Evolutionary conservation across 2,888 invertebrate species (phyloP).

Genomic region (Chorisops tibialis): DNA sequence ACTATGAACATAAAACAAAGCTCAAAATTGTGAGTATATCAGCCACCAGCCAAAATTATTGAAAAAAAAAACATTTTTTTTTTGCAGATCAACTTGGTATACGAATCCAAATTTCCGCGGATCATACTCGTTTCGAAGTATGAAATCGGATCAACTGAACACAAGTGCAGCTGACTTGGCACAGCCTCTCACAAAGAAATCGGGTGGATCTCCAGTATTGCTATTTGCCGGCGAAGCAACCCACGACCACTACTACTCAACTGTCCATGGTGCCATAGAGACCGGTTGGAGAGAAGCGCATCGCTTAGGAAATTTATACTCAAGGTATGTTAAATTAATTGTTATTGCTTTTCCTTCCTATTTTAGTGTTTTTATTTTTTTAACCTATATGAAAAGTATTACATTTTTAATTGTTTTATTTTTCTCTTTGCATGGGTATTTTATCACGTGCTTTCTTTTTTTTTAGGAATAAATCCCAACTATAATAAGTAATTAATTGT

Average conservation of each 20-base stretch:
- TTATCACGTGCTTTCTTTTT: constrained; percentile 17
- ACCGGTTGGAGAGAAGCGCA: constrained; percentile 72
- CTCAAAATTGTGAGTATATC: no score
- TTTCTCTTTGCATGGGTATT: constrained; percentile 9
- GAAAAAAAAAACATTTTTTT: neutral
- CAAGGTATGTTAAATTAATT: constrained; percentile 24
- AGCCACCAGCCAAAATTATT: no score
- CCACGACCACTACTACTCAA: constrained; percentile 61
- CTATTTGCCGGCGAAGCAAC: constrained; percentile 70
- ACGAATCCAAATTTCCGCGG: constrained; percentile 61
- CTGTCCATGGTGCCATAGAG: constrained; percentile 72
- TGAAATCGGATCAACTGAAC: constrained; percentile 56
- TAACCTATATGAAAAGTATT: neutral
- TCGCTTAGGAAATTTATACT: constrained; percentile 53
- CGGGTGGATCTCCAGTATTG: constrained; percentile 55
- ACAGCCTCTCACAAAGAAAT: constrained; percentile 51
- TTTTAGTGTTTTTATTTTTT: neutral
- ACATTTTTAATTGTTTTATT: neutral
- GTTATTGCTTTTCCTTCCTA: neutral
- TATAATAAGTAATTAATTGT: constrained; percentile 1
- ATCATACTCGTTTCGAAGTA: constrained; percentile 63
- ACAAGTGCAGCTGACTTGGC: constrained; percentile 57
- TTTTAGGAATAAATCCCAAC: constrained; percentile 23
- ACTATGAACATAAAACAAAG: no score
- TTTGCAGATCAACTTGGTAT: constrained; percentile 62